phyloP scores from a whole-genome alignment of 2,888 invertebrate species.

The Lasioglossum villosulum region DNA sequence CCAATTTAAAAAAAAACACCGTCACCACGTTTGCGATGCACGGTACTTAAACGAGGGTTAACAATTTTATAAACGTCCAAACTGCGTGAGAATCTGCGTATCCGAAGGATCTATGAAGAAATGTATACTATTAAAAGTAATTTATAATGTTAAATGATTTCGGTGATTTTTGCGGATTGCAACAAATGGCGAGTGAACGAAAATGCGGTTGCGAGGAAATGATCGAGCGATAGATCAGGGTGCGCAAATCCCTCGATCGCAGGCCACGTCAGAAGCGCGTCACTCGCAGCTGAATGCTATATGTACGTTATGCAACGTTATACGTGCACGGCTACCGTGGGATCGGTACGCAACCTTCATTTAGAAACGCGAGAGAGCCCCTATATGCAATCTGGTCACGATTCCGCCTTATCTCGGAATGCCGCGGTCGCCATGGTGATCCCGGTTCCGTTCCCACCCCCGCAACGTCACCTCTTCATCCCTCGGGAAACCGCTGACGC shows the following conservation, averaged over 20 bases:
- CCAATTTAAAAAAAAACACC: background rate
- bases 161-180: too few relatives aligned
- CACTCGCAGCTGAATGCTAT: background rate
- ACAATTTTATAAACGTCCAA: background rate
- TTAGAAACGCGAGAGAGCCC: conserved; percentile 42
- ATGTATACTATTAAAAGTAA: too few relatives aligned
- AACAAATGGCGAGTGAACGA: background rate
- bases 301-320: conserved; percentile 16
- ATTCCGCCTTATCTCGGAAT: conserved; percentile 62
- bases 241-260: background rate
- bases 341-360: conserved; percentile 40
- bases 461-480: background rate
- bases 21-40: background rate
- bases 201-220: too few relatives aligned
- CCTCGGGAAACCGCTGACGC: conserved; percentile 41
- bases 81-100: background rate
- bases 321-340: conserved; percentile 11
- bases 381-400: conserved; percentile 61
- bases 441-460: background rate
- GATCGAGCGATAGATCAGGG: background rate
- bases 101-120: too few relatives aligned
- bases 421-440: conserved; percentile 58
- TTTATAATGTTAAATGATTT: too few relatives aligned
- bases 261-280: background rate
- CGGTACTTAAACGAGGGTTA: background rate